phyloP scores from a whole-genome alignment of 2,888 invertebrate genomes.

The Zootermopsis nevadensis region DNA sequence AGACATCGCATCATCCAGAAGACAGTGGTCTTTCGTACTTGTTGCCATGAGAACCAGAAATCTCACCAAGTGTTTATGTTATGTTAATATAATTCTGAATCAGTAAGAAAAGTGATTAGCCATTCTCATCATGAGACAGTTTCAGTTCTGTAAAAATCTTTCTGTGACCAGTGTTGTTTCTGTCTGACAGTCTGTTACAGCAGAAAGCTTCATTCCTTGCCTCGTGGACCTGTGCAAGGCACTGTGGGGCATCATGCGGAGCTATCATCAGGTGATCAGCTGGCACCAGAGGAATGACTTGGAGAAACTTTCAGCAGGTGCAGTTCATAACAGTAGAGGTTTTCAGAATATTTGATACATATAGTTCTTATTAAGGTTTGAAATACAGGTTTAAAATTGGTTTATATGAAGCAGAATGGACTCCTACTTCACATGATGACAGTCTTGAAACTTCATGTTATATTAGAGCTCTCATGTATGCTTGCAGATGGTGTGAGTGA shows the following conservation, averaged over 20 bases:
- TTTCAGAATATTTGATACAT: neutral
- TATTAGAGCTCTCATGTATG: neutral
- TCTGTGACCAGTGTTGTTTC: neutral
- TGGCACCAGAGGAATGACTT: conserved; percentile 75
- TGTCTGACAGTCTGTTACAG: conserved; percentile 65
- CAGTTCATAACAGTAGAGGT: neutral
- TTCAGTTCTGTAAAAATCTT: no score
- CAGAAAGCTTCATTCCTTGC: conserved; percentile 77
- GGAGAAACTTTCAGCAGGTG: conserved; percentile 51
- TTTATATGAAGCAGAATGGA: no score
- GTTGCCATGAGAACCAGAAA: no score
- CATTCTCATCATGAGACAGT: no score
- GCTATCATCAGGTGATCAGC: conserved; percentile 79
- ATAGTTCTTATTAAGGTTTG: no score
- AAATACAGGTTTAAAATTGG: no score
- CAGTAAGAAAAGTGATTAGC: no score
- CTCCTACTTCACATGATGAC: no score
- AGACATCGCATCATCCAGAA: no score
- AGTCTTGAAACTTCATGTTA: neutral
- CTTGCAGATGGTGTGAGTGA: conserved; percentile 47
- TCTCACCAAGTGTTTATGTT: no score
- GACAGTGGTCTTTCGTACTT: no score
- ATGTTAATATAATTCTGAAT: no score
- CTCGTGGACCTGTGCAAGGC: conserved; percentile 88
- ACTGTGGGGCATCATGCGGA: conserved; percentile 82